Evolutionary conservation across 1,140 invertebrate genomes (phyloP).

Genomic region (Drosophila nannoptera): DNA sequence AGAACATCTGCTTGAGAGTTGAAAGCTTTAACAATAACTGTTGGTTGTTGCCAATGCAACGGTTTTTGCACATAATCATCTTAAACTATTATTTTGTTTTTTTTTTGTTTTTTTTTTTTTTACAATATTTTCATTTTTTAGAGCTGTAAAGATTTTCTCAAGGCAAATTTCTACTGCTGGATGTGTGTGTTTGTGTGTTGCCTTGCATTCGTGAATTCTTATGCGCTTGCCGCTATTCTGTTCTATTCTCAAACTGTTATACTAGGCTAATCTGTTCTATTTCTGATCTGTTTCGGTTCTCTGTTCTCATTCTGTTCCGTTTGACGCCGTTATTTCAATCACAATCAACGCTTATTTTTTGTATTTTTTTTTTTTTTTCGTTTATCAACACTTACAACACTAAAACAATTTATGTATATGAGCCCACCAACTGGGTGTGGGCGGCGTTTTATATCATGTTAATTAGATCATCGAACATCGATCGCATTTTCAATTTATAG

Average conservation of each 20-base stretch:
- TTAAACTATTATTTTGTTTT: conserved; percentile 26
- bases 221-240: conserved; percentile 54
- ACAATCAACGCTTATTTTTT: conserved; percentile 67
- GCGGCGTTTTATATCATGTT: conserved; percentile 4
- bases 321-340: conserved; percentile 57
- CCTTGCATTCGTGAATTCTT: conserved; percentile 27
- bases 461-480: conserved; percentile 3
- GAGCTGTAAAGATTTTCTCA: conserved; percentile 4
- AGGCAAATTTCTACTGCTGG: conserved; percentile 18
- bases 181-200: not conserved
- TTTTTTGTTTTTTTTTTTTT: not conserved
- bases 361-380: conserved; percentile 7
- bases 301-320: conserved; percentile 29
- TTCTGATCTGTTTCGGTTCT: conserved; percentile 27
- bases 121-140: conserved; percentile 5
- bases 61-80: conserved; percentile 13
- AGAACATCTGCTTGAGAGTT: not conserved
- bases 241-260: conserved; percentile 18
- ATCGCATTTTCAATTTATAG: not conserved
- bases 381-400: conserved; percentile 57
- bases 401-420: conserved; percentile 45
- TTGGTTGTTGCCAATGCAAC: conserved; percentile 2
- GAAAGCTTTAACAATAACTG: conserved; percentile 17
- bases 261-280: conserved; percentile 20
- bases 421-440: not conserved